A percentile compares a stretch with the other conserved stretches of the same genome.
phyloP scores from a whole-genome alignment of 2,113 vertebrate genomes.

The Platysternon megacephalum region DNA sequence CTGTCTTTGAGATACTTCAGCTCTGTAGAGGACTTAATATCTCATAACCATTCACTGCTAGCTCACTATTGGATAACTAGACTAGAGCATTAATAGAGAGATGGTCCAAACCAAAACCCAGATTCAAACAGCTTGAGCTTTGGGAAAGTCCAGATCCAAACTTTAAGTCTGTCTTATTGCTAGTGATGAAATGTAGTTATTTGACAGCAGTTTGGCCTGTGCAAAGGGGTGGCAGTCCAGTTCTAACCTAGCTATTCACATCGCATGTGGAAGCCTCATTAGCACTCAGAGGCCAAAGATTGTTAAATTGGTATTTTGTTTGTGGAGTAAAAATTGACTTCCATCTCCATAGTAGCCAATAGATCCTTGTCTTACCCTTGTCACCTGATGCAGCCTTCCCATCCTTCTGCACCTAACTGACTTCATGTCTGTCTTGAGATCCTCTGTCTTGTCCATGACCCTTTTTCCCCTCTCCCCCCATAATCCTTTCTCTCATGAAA shows the following conservation, averaged over 20 bases:
- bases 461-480: neutral
- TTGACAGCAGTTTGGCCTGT: neutral
- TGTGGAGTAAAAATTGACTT: neutral
- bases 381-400: neutral
- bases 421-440: neutral
- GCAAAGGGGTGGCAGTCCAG: neutral
- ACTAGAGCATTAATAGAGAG: neutral
- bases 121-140: neutral
- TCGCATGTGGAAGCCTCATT: neutral
- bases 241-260: neutral
- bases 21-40: neutral
- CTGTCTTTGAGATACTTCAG: neutral
- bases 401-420: neutral
- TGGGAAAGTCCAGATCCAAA: neutral
- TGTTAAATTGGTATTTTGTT: neutral
- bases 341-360: neutral
- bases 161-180: neutral
- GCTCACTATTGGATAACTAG: neutral
- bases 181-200: neutral
- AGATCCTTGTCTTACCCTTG: neutral
- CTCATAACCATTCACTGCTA: neutral
- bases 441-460: neutral
- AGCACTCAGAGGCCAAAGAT: neutral
- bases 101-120: neutral
- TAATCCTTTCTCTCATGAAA: neutral